Evolutionary conservation across 2,113 vertebrate genomes (phyloP), one percentile per base, ranked within the genome.

Genomic region (Gallinago paraguaiae): DNA sequence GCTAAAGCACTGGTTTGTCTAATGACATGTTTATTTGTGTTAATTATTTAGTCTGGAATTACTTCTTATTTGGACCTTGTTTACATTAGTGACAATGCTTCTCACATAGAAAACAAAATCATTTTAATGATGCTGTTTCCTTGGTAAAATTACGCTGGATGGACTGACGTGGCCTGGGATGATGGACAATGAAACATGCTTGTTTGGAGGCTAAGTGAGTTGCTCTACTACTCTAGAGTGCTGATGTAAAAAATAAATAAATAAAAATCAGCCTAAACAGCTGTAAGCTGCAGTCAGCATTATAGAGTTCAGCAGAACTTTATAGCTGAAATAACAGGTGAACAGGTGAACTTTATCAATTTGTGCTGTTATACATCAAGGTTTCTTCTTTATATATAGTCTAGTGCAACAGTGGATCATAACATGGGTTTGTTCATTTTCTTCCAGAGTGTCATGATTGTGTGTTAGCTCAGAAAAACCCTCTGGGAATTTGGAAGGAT

Each of bases 21-120:
- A 46, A 37, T 51, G 63, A 81, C 54, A 45, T 39, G 65, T 92
- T 93, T 78, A 82, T 69, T 74, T 93, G 33, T 59, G 17, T 80
- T 68, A 84, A 72, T 95, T 89, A 76, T 87, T 94, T 92, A 56
- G 71, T 92, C 90, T 85, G 78, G 22, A 86, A 27, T 68, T 14
- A 93, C 60, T 87, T 51, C n/a, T 80, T 81, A 46, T 57, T 67
- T 95, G 50, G 68, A 31, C 33, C 59, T 23, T 81, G 75, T 92
- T 95, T 95, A 37, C 39, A 35, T 75, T 81, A 76, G 27, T 88
- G 86, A 89, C 23, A 78, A 50, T 86, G 65, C 8, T 88, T 88
- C 69, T 80, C 35, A 74, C 69, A 23, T 59, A 82, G 83, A 88
- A 94, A 88, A 51, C 46, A 14, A 65, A 71, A 83, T 82, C 0